Percentiles rank a stretch among this genome's conserved stretches.
These are phyloP conservation scores for Catocala sponsa DNA, from an alignment of 2,888 invertebrate species.

Conservation along the genomic window DNA sequence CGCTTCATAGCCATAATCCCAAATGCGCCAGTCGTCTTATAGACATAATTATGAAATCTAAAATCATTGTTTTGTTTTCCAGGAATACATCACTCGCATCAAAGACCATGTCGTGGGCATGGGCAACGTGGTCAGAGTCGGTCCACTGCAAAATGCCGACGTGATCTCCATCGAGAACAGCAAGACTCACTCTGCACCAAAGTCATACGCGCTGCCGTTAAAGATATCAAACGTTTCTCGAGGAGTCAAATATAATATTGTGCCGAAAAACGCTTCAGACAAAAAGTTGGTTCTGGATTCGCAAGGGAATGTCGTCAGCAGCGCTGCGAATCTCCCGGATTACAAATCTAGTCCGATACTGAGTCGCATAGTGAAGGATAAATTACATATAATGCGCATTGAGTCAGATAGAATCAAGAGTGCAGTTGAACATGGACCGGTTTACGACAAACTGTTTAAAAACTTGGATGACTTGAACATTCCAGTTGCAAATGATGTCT, in stretches of 20 bases:
- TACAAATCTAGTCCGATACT: conserved; percentile 83
- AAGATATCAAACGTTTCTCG: conserved; percentile 83
- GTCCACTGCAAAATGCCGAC: conserved; percentile 83
- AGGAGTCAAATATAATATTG: conserved; percentile 83
- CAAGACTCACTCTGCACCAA: conserved; percentile 75
- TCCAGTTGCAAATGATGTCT: conserved; percentile 83
- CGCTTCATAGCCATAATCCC: no score
- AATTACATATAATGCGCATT: conserved; percentile 84
- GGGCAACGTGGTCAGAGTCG: conserved; percentile 91
- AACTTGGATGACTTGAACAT: conserved; percentile 85
- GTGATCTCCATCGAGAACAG: conserved; percentile 79
- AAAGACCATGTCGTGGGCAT: conserved; percentile 92
- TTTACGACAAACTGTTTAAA: conserved; percentile 88
- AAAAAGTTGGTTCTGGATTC: conserved; percentile 83
- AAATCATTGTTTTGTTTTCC: conserved; percentile 43
- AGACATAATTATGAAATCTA: background rate
- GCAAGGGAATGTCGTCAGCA: conserved; percentile 84
- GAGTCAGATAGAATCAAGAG: conserved; percentile 88
- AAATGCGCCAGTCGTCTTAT: no score
- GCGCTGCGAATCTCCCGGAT: conserved; percentile 82
- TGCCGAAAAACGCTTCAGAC: conserved; percentile 84
- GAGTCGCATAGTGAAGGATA: conserved; percentile 83
- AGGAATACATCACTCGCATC: conserved; percentile 87
- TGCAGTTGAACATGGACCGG: conserved; percentile 88
- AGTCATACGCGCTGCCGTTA: conserved; percentile 82